Base-by-base conservation (phyloP, 1,140 invertebrate genomes). In the Bradysia coprophila region DNA sequence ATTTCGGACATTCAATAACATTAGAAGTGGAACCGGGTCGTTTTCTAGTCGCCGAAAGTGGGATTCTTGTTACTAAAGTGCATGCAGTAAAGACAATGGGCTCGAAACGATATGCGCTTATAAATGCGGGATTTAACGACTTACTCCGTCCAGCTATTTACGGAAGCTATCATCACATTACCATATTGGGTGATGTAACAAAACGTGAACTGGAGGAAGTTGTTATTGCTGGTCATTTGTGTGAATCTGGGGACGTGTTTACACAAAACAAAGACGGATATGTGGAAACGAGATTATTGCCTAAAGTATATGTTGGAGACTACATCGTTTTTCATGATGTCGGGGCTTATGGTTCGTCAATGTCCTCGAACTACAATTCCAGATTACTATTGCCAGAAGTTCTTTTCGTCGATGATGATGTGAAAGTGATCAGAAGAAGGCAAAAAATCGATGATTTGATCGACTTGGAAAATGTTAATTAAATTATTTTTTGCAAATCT, bases 171-270 rank as follows among this genome's bases (percentile, higher is more conserved):
- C 36, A 37, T 37, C 36, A 37, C 16, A 37, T 37, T 15, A 37
- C 36, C 19, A 21, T 37, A 9, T 16, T 37, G 4, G 36, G 15
- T 15, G 36, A 37, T 16, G 21, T 21, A 37, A 4, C 13, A 19
- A 16, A 37, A 9, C 13, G 36, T 15, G 36, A 18, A 37, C 10
- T 37, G 16, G 36, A 37, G 21, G 36, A 37, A 37, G 16, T 37
- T 18, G 36, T 37, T 37, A 37, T 37, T 16, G 36, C 36, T 18
- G 36, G 36, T 11, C 36, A 37, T 16, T 37, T 37, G 36, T 37
- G 36, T 18, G 36, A 37, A 18, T 18, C 15, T 6, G 36, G 36
- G 8, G 36, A 37, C 21, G 16, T 37, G 16, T 37, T 37, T 18
- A 37, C 36, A 18, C 36, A 37, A 37, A 11, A 4, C 5, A 21